Percentiles rank a stretch among this genome's conserved stretches.
phyloP scores from a whole-genome alignment of 2,888 invertebrate species.

The Phasia obesa region DNA sequence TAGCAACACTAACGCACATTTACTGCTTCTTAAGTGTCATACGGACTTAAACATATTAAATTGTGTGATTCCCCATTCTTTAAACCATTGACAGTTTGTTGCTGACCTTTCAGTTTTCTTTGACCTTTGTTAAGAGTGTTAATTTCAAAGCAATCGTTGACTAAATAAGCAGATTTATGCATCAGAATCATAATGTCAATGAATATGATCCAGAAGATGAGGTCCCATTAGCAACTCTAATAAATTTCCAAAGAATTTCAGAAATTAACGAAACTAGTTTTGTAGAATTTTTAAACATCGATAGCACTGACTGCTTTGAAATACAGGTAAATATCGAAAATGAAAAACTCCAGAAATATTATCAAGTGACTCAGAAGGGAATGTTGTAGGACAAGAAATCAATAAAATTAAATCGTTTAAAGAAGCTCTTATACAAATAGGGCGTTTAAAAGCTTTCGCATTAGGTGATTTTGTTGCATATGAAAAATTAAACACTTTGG shows the following conservation, averaged over 20 bases:
- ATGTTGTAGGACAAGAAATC: constrained; percentile 5
- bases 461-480: constrained; percentile 20
- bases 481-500: constrained; percentile 11
- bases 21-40: no score
- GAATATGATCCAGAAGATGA: constrained; percentile 19
- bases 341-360: constrained; percentile 11
- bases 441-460: constrained; percentile 12
- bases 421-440: constrained; percentile 3
- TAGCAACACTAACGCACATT: no score
- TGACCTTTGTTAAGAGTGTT: no score
- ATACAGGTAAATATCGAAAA: constrained; percentile 5
- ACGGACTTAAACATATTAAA: no score
- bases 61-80: no score
- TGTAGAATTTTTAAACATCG: constrained; percentile 21
- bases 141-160: no score
- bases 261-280: not conserved
- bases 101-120: no score
- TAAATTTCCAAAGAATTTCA: constrained; percentile 26
- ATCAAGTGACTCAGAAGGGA: constrained; percentile 7
- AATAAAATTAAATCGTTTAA: constrained; percentile 16
- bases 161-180: constrained; percentile 1
- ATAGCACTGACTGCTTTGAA: not conserved
- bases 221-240: constrained; percentile 13
- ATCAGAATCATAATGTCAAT: constrained; percentile 11
- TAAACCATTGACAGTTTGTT: no score